Conservation (phyloP, 2,113 vertebrate species). For the Amia ocellicauda region DNA sequence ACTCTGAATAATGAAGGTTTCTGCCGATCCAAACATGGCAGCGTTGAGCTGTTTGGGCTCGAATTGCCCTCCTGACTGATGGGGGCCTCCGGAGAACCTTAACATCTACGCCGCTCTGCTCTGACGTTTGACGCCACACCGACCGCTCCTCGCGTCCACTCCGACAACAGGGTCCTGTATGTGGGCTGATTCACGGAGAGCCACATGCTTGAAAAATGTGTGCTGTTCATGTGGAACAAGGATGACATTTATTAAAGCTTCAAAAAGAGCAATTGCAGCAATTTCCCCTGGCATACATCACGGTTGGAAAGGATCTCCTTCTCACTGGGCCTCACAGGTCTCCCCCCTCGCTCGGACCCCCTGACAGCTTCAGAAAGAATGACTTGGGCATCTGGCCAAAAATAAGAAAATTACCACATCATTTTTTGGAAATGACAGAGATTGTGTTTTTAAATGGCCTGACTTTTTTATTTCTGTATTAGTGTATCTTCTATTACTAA, state of each 20-base stretch:
- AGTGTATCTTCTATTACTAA: background rate
- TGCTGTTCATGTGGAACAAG: constrained; percentile 14
- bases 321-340: background rate
- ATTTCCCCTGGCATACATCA: constrained; percentile 18
- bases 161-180: background rate
- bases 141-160: constrained; percentile 45
- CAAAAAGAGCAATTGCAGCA: constrained; percentile 19
- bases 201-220: constrained; percentile 3
- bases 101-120: constrained; percentile 50
- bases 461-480: too few relatives aligned
- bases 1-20: constrained; percentile 13
- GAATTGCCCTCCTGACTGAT: constrained; percentile 60
- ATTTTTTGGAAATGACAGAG: constrained; percentile 22
- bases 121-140: constrained; percentile 53
- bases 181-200: background rate
- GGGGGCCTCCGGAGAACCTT: constrained; percentile 43
- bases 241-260: constrained; percentile 17
- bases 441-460: constrained; percentile 5
- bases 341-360: constrained; percentile 31
- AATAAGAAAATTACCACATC: constrained; percentile 24
- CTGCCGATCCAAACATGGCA: constrained; percentile 15
- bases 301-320: constrained; percentile 16
- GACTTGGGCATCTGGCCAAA: constrained; percentile 28
- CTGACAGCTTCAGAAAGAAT: constrained; percentile 36
- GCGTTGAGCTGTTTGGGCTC: constrained; percentile 52